Evolutionary conservation across 2,797 vertebrate species (phyloP), one percentile per base, ranked within the genome.

Genomic region (Rachycentron canadum): DNA sequence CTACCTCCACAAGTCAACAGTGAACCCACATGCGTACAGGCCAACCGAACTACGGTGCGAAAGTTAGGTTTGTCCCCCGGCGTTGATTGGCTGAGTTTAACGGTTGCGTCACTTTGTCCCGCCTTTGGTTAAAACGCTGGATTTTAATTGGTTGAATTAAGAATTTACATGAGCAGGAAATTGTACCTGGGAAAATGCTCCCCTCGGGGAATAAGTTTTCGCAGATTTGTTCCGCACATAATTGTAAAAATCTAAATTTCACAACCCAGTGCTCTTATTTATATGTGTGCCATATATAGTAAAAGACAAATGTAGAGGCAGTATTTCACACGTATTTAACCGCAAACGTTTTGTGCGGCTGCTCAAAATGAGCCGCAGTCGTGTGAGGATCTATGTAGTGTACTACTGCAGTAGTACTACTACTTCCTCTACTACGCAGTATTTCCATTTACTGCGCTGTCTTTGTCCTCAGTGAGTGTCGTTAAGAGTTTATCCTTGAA

Each of bases 351-450:
- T 47, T 7, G 57, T 59, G 50, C 58, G 60, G 68, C 32, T 72
- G 63, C 64, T 36, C 14, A 43, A 71, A 79, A 73, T 60, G 4
- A 26, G 61, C 55, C 53, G 47, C 36, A 80, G 83, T 66, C 76
- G 79, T 65, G 88, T 40, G 73, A 79, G 92, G 91, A 91, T 82
- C 91, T 36, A 84, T 92, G 79, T 89, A 90, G 78, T 89, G 90
- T 70, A 93, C 66, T 94, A 93, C 91, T 92, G 89, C 89, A 91
- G 91, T 93, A 93, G 90, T 94, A 94, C 89, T 93, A 91, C 89
- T 93, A 93, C 94, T 93, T 94, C 93, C 92, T 94, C 86, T 90
- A 92, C 91, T 93, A 93, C 92, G 91, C 91, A 93, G 92, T 93
- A 93, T 91, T 94, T 91, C 72, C 83, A 90, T 93, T 79, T 92